Percentiles rank a stretch among this genome's conserved stretches.
phyloP scores from a whole-genome alignment of 2,113 vertebrate genomes.

The Elachura formosa region DNA sequence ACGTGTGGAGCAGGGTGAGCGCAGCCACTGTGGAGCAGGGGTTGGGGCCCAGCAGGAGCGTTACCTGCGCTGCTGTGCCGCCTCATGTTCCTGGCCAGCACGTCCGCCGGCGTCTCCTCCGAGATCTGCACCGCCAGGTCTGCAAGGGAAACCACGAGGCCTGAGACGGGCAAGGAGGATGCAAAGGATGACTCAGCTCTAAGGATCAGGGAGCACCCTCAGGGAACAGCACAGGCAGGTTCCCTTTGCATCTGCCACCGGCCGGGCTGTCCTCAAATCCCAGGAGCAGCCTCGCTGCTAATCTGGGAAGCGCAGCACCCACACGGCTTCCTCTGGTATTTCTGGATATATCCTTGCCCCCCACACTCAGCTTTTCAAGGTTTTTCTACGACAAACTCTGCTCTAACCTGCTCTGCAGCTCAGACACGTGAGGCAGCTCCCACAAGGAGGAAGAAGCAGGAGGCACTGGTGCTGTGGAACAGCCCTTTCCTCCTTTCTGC shows the following conservation, averaged over 20 bases:
- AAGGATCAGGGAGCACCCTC: background rate
- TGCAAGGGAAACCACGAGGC: background rate
- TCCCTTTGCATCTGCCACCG: background rate
- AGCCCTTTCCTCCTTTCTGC: background rate
- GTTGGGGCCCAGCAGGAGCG: no score
- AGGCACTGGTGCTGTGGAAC: background rate
- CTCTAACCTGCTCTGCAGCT: background rate
- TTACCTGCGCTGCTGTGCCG: slow-evolving; percentile 80
- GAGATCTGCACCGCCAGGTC: slow-evolving; percentile 91
- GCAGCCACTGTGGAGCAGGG: background rate
- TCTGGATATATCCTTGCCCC: background rate
- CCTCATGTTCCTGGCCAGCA: slow-evolving; percentile 89
- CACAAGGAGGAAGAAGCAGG: background rate
- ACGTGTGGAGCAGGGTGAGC: background rate
- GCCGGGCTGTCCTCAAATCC: background rate
- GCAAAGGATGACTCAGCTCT: background rate
- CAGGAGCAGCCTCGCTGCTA: background rate
- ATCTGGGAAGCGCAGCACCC: background rate
- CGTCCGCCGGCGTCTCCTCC: slow-evolving; percentile 85
- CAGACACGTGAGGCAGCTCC: background rate
- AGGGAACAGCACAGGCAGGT: background rate
- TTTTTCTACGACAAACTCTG: background rate
- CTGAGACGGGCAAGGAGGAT: background rate
- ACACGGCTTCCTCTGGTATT: background rate
- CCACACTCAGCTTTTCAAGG: background rate